Evolutionary conservation across 2,888 invertebrate species (phyloP).

Genomic region (Drosophila gaucha): DNA sequence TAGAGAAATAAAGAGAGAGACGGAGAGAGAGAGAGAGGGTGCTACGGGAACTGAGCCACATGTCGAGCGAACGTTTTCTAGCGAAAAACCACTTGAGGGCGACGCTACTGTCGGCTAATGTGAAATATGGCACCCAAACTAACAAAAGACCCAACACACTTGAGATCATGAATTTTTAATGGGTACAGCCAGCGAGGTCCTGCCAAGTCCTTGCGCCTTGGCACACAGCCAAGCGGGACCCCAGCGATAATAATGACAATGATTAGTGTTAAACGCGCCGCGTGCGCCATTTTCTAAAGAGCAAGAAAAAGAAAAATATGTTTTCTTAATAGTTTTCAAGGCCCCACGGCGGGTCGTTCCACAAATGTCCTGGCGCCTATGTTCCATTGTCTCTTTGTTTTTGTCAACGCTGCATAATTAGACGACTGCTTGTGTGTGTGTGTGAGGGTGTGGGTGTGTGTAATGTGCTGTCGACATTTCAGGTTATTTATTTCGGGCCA

Average conservation of each 20-base stretch:
- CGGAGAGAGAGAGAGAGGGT: not conserved
- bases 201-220: slow-evolving; percentile 21
- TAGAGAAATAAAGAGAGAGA: not conserved
- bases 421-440: slow-evolving; percentile 41
- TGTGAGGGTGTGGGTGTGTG: slow-evolving; percentile 47
- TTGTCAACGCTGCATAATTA: slow-evolving; percentile 78
- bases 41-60: slow-evolving; percentile 36
- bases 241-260: slow-evolving; percentile 66
- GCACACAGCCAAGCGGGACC: slow-evolving; percentile 40
- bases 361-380: slow-evolving; percentile 57
- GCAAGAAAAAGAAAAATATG: slow-evolving; percentile 60
- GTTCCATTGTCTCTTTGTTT: slow-evolving; percentile 38
- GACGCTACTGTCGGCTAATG: slow-evolving; percentile 56
- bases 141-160: slow-evolving; percentile 60
- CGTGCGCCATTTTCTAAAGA: slow-evolving; percentile 54
- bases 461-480: slow-evolving; percentile 65
- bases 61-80: slow-evolving; percentile 23
- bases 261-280: slow-evolving; percentile 73
- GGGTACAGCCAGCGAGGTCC: slow-evolving; percentile 32
- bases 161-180: slow-evolving; percentile 81
- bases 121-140: slow-evolving; percentile 68
- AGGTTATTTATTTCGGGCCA: slow-evolving; percentile 61
- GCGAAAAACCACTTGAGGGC: slow-evolving; percentile 53
- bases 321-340: slow-evolving; percentile 69
- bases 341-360: slow-evolving; percentile 8